Evolutionary conservation across 2,113 vertebrate species (phyloP).

Genomic region (Nanorana parkeri): DNA sequence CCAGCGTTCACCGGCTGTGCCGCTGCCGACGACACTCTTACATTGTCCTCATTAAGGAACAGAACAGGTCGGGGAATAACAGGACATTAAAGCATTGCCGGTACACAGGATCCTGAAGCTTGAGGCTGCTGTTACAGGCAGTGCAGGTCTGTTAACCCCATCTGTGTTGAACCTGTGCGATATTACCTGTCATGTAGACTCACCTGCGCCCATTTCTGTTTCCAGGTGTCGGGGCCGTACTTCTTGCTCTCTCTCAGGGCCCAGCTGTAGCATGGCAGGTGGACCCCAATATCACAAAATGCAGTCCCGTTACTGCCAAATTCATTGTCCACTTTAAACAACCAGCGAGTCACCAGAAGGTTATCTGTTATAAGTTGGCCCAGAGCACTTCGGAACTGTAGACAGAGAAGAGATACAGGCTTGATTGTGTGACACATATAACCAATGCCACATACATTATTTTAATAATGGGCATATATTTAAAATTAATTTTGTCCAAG

Average conservation of each 20-base stretch:
- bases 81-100: slow-evolving; percentile 77
- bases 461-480: no score
- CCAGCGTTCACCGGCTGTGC: slow-evolving; percentile 75
- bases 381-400: slow-evolving; percentile 78
- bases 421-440: neutral
- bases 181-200: slow-evolving; percentile 58
- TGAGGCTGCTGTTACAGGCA: slow-evolving; percentile 71
- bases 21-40: slow-evolving; percentile 71
- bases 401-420: neutral
- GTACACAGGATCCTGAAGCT: slow-evolving; percentile 73
- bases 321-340: slow-evolving; percentile 83
- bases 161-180: neutral
- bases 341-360: slow-evolving; percentile 79
- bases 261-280: slow-evolving; percentile 76
- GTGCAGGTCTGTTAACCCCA: slow-evolving; percentile 68
- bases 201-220: slow-evolving; percentile 76
- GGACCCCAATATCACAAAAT: slow-evolving; percentile 75
- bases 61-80: slow-evolving; percentile 72
- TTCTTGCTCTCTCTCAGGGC: slow-evolving; percentile 65
- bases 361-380: slow-evolving; percentile 77
- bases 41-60: slow-evolving; percentile 80
- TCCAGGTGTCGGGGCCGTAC: slow-evolving; percentile 69
- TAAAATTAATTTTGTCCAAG: no score
- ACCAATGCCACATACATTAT: neutral
- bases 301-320: slow-evolving; percentile 77